Conservation (phyloP, 2,797 vertebrate species). For the Manis javanica region DNA sequence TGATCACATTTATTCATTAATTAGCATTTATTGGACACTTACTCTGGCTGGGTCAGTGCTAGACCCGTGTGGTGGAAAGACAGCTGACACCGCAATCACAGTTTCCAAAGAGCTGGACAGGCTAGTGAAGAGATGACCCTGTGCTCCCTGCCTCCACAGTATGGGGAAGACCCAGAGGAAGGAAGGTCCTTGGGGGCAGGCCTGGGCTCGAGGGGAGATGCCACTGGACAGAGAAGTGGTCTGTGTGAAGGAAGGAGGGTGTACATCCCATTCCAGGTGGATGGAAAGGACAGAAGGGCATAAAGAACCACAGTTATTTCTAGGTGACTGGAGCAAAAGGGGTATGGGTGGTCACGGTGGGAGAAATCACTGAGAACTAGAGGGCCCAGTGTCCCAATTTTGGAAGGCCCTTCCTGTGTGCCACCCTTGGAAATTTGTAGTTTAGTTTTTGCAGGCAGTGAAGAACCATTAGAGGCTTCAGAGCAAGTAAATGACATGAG, state of each 20-base stretch:
- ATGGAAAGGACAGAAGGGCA: neutral
- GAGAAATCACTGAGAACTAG: neutral
- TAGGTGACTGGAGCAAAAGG: neutral
- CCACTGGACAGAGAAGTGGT: neutral
- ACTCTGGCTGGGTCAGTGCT: neutral
- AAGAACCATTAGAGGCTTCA: neutral
- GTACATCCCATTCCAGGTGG: neutral
- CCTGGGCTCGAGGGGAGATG: neutral
- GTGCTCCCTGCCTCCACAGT: neutral
- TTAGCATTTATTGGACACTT: neutral
- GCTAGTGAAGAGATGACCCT: neutral
- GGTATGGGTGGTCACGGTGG: neutral
- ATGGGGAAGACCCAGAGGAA: neutral
- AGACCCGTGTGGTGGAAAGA: neutral
- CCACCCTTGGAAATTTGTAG: neutral
- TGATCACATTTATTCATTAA: neutral
- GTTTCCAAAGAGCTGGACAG: neutral
- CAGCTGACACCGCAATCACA: neutral
- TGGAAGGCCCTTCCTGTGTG: neutral
- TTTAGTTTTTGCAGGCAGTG: constrained; percentile 1
- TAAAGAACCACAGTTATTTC: neutral
- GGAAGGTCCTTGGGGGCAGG: neutral
- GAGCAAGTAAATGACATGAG: neutral
- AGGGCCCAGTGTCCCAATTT: neutral
- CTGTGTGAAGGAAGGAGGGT: neutral